phyloP scores from a whole-genome alignment of 1,140 invertebrate species.

The Cotesia glomerata region DNA sequence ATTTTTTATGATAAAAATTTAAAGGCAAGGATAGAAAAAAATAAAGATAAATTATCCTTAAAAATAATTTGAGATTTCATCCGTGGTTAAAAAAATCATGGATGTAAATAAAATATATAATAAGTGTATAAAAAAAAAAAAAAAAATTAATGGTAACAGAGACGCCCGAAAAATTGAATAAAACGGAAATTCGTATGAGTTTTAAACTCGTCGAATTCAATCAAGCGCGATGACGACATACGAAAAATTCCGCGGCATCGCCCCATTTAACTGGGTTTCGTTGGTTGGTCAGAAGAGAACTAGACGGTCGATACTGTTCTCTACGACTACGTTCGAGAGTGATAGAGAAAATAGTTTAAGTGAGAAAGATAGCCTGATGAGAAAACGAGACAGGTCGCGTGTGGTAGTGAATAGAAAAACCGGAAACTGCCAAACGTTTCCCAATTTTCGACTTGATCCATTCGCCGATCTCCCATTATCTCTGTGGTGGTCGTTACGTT shows the following conservation, averaged over 20 bases:
- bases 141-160: background rate
- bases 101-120: background rate
- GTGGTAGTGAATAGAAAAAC: slow-evolving; percentile 15
- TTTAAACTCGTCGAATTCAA: slow-evolving; percentile 20
- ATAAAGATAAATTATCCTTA: background rate
- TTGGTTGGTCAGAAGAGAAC: background rate
- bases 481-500: background rate
- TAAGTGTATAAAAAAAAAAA: background rate
- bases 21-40: background rate
- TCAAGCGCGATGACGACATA: slow-evolving; percentile 11
- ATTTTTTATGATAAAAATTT: background rate
- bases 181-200: slow-evolving; percentile 19
- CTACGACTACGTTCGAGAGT: background rate
- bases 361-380: background rate
- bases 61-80: no score
- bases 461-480: slow-evolving; percentile 17
- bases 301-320: slow-evolving; percentile 10
- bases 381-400: slow-evolving; percentile 17
- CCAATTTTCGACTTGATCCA: slow-evolving; percentile 17
- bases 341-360: background rate
- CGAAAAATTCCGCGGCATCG: slow-evolving; percentile 21
- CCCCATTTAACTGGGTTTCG: slow-evolving; percentile 12
- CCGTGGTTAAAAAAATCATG: background rate
- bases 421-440: slow-evolving; percentile 25
- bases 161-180: background rate